These are phyloP conservation scores for Turdus rufiventris DNA, from an alignment of 2,113 vertebrate species.

Conservation along the genomic window DNA sequence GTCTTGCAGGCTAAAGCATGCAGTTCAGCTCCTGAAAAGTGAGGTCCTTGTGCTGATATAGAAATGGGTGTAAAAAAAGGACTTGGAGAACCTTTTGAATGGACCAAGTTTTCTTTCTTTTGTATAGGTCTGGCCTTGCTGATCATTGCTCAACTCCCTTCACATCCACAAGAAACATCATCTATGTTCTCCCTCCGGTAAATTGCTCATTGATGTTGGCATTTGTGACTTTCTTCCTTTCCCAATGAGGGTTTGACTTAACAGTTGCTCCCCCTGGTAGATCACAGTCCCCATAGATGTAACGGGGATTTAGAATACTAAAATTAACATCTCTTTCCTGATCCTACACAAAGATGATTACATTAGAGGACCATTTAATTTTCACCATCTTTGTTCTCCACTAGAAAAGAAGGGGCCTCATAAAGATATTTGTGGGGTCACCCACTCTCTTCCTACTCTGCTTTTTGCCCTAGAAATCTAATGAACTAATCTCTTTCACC, in stretches of 20 bases:
- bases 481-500: not conserved
- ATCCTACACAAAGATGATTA: not conserved
- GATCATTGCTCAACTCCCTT: not conserved
- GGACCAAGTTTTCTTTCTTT: not conserved
- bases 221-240: not conserved
- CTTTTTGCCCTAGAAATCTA: not conserved
- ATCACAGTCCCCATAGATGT: accelerated
- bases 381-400: not conserved
- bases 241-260: not conserved
- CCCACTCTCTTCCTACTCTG: not conserved
- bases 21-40: not conserved
- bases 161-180: not conserved
- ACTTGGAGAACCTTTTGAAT: not conserved
- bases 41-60: not conserved
- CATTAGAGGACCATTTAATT: not conserved
- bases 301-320: not conserved
- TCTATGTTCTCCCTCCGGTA: not conserved
- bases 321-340: not conserved
- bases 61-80: not conserved
- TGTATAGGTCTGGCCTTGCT: not conserved
- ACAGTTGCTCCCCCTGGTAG: accelerated
- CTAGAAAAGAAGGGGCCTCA: not conserved
- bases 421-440: not conserved
- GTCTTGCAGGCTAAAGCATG: accelerated
- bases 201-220: not conserved